Conservation (phyloP, 2,113 vertebrate species). For the Origma solitaria region DNA sequence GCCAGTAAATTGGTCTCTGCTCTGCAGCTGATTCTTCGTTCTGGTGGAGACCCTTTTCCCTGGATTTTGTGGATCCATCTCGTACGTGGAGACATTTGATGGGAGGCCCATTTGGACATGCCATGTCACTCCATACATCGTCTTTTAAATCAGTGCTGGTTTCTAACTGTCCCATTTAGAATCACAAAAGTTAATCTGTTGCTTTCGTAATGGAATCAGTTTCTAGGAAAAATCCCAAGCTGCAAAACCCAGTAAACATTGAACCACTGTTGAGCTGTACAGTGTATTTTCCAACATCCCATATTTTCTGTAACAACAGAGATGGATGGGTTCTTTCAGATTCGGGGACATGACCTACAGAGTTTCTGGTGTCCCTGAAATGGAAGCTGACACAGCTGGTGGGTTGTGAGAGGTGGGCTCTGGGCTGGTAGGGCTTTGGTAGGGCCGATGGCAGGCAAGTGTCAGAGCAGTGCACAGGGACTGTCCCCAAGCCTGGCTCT, state of each 20-base stretch:
- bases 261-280: not conserved
- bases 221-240: not conserved
- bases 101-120: not conserved
- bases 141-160: not conserved
- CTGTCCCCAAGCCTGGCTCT: not conserved
- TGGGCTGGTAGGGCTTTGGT: not conserved
- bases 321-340: not conserved
- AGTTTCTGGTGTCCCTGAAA: not conserved
- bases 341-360: fast-evolving
- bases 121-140: fast-evolving
- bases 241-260: not conserved
- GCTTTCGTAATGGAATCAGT: not conserved
- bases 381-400: not conserved
- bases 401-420: not conserved
- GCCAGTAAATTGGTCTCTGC: not conserved
- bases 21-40: not conserved
- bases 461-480: not conserved
- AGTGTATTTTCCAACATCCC: not conserved
- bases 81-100: no score
- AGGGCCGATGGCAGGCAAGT: not conserved
- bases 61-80: not conserved
- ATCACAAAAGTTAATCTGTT: not conserved
- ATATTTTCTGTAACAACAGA: not conserved
- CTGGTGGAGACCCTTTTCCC: not conserved
- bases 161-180: not conserved